Base-by-base conservation (phyloP, 2,888 invertebrate species). In the Lumbricus terrestris region DNA sequence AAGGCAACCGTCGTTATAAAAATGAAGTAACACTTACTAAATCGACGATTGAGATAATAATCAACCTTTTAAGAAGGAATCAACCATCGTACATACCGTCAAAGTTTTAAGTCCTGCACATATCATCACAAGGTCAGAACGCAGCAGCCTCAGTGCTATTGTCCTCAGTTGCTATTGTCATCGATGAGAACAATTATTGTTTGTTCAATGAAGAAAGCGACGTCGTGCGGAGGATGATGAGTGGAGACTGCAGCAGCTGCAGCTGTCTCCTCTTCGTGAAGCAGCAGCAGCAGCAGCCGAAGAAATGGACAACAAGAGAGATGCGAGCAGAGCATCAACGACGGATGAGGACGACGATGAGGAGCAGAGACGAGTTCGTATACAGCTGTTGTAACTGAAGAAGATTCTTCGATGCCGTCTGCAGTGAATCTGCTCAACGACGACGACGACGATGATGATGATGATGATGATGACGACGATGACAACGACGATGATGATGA, bases 301-400 rank as follows among this genome's bases (percentile, higher is more conserved):
- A 85, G 85, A 34, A 37, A 85, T 37, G 37, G 85, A 33, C 85
- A 37, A 33, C 85, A 37, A 85, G n/a, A 35, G 35, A 15, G 85
- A 85, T 35, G 85, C 85, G 69, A 69, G 29, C 29, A n/a, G n/a
- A 69, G 69, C 69, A 69, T 69, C 69, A 69, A n/a, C 29, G 29
- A 11, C 69, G 29, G 69, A n/a, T n/a, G n/a, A n/a, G n/a, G n/a
- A n/a, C n/a, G n/a, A n/a, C n/a, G n/a, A n/a, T n/a, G n/a, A n/a
- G n/a, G n/a, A n/a, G n/a, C n/a, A n/a, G n/a, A n/a, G n/a, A n/a
- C n/a, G n/a, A n/a, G n/a, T n/a, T n/a, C 69, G 69, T n/a, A n/a
- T 69, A n/a, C 69, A 69, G 69, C 69, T 69, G 69, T n/a, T 69
- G 69, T 69, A 69, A 69, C 69, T 69, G 69, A 69, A 69, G 69